Evolutionary conservation across 2,888 invertebrate genomes (phyloP).

Genomic region (Mesochorus sp.): DNA sequence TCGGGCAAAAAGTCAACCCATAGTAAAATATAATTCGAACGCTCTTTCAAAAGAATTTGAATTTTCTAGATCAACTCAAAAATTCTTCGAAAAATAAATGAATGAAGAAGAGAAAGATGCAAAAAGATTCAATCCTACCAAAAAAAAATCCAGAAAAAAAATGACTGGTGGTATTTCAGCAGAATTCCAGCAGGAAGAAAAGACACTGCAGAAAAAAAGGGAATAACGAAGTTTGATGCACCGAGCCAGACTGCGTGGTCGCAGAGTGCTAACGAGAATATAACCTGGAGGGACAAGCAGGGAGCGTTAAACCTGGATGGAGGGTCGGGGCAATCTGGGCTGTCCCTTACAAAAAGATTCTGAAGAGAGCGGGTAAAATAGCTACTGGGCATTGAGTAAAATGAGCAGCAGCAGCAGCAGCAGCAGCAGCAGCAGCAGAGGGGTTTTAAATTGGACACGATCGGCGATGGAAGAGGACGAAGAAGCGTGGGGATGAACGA

Average conservation of each 20-base stretch:
- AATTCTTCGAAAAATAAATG: no score
- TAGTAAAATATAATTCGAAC: neutral
- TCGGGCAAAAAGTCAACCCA: no score
- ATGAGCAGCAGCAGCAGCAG: no score
- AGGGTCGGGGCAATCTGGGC: slow-evolving; percentile 1
- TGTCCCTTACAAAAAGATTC: slow-evolving; percentile 30
- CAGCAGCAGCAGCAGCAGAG: slow-evolving; percentile 32
- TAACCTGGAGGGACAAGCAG: slow-evolving; percentile 27
- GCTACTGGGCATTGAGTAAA: slow-evolving; percentile 55
- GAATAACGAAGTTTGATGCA: slow-evolving; percentile 56
- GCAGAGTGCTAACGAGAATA: slow-evolving; percentile 39
- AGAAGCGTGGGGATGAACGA: slow-evolving; percentile 21
- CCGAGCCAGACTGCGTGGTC: slow-evolving; percentile 38
- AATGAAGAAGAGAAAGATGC: neutral
- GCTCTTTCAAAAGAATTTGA: neutral
- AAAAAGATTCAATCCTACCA: no score
- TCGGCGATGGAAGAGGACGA: neutral
- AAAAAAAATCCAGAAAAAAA: no score
- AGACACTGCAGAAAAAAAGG: neutral
- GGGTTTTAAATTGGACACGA: slow-evolving; percentile 4
- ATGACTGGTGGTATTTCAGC: neutral
- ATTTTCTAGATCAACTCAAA: no score
- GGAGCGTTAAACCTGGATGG: slow-evolving; percentile 18
- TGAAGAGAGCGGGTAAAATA: slow-evolving; percentile 48
- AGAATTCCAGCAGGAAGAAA: neutral